Evolutionary conservation across 2,888 invertebrate species (phyloP).

Genomic region (Rhimphoctona megacephalus): DNA sequence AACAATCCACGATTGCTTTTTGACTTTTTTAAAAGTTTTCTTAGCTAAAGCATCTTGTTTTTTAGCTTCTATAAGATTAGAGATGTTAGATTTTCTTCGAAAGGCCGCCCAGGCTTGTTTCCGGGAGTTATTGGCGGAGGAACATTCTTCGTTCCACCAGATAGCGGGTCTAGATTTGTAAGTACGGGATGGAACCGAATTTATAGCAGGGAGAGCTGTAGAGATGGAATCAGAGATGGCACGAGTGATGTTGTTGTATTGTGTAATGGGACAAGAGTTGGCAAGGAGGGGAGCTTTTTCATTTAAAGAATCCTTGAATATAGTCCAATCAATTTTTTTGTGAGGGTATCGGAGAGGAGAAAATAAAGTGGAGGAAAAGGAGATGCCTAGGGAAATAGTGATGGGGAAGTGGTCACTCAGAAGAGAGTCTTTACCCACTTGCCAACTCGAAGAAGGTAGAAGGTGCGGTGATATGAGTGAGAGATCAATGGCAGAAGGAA

Average conservation of each 20-base stretch:
- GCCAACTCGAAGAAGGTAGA: constrained; percentile 7
- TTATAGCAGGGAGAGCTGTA: not conserved
- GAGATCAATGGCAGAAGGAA: constrained; percentile 10
- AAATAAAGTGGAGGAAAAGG: not conserved
- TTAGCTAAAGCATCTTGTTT: constrained; percentile 26
- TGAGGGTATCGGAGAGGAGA: constrained; percentile 15
- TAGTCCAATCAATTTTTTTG: constrained; percentile 36
- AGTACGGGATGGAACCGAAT: not conserved
- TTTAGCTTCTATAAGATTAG: constrained; percentile 5
- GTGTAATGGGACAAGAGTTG: not conserved
- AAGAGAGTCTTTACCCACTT: constrained; percentile 6
- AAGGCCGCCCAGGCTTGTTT: constrained; percentile 11
- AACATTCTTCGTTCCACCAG: constrained; percentile 26
- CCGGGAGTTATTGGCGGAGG: not conserved
- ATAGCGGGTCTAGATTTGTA: constrained; percentile 29
- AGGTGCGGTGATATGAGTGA: not conserved
- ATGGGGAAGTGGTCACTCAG: constrained; percentile 53
- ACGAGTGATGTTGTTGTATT: constrained; percentile 7
- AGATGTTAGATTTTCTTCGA: not conserved
- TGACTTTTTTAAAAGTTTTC: constrained; percentile 26
- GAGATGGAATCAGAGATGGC: constrained; percentile 19
- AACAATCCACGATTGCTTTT: constrained; percentile 28
- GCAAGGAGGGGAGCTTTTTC: not conserved
- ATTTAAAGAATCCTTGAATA: not conserved
- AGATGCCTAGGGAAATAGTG: constrained; percentile 14